Base-by-base conservation (phyloP, 2,888 invertebrate genomes). In the Torymus texanus region DNA sequence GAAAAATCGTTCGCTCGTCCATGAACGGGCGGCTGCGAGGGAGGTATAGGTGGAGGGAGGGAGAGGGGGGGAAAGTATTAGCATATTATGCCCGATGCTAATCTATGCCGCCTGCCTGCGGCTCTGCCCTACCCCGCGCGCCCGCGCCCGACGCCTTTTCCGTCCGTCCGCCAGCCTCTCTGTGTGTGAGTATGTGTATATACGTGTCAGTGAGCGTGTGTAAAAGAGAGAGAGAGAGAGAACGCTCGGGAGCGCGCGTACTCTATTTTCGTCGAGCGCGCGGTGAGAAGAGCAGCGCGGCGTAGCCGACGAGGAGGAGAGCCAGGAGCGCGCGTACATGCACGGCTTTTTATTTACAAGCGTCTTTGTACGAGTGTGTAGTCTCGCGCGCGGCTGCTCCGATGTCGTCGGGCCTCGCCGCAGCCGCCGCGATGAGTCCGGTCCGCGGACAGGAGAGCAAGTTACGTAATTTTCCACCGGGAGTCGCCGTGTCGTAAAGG, bases 261-360 rank as follows among this genome's bases (percentile, higher is more conserved):
- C 80, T 77, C 77, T 80, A 80, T 80, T 80, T 77, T 80, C 77
- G 80, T 80, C 80, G 76, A 41, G 41, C 41, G 41, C 41, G 41
- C 41, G 5, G 41, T 8, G 41, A 41, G 41, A 8, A 41, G 41
- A 41, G 41, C 8, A 41, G 41, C 41, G 41, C 41, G 8, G 41
- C 8, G 41, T 41, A 41, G 41, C 41, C 41, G 41, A 41, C 41
- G 41, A 41, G 41, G 41, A 41, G 41, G 41, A 41, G 41, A 41
- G 41, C 41, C 41, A 41, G 41, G 41, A 41, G 41, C 41, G 41
- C 41, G 41, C 41, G 59, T 58, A 18, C 24, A 53, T 55, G 16
- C 21, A 16, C 24, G 71, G 71, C 75, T 75, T 79, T 75, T 79
- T 79, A 79, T 79, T 79, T 79, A 79, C 79, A 75, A 72, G 41